Base-by-base conservation (phyloP, 2,797 vertebrate species). In the Anguilla obscura region DNA sequence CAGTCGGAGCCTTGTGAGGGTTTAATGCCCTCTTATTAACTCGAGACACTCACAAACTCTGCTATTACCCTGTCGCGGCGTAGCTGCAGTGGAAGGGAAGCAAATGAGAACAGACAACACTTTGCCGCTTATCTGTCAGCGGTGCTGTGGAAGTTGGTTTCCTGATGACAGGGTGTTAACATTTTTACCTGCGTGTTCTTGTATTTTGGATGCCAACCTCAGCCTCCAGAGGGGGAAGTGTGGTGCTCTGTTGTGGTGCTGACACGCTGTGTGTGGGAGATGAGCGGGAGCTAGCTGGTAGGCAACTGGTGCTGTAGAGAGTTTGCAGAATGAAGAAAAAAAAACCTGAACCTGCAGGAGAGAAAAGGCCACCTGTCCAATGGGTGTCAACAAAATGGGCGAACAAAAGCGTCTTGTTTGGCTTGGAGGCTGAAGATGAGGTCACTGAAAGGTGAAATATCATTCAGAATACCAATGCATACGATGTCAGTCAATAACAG, bases 21-120 rank as follows among this genome's bases (percentile, higher is more conserved):
- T 79, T 21, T 36, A 79, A 21, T 90, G 90, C 91, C 91, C 92
- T 94, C 92, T 95, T 90, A 95, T 96, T 95, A 95, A 88, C 92
- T 93, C 45, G 45, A 88, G 89, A n/a, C 84, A 86, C 27, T 89
- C 71, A 71, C 74, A 60, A 89, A 87, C 90, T 85, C 90, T 84
- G 91, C 93, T 93, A 93, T 93, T 93, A 92, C 91, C 91, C 89
- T 91, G 89, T 93, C 93, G 92, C 91, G 91, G 88, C 90, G 87
- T 87, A 91, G 90, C 92, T 93, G 91, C n/a, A 90, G 90, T 91
- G 87, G 93, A 45, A 40, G 45, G 10, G 27, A 52, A 71, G 48
- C 40, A 74, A 86, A 86, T 50, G 45, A n/a, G 7, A 24, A 45
- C 40, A 33, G 40, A 82, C 45, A 82, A 50, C 79, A n/a, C 40